Evolutionary conservation across 2,113 vertebrate species (phyloP), one percentile per base, ranked within the genome.

Genomic region (Bambusicola thoracicus): DNA sequence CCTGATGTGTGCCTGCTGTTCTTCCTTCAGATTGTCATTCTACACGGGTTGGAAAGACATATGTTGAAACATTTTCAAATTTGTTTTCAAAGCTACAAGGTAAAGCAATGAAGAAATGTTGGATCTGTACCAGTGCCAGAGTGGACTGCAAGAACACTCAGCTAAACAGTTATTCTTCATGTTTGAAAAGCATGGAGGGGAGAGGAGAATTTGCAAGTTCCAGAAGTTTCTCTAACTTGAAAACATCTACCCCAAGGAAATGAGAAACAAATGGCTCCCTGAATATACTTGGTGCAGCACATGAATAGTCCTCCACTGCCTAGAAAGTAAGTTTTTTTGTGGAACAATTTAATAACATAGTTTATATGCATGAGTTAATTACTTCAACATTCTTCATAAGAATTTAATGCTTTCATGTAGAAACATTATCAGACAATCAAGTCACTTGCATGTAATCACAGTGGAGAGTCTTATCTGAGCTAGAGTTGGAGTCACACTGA

Each of bases 11-110:
- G 72, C 86, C 8, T 69, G 48, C 72, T 98, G 97, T 36, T 98
- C 97, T 8, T 96, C 68, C 89, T 96, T 97, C 82, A 98, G 83
- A 48, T 87, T 90, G 32, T 89, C 69, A 77, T 97, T 97, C 98
- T 98, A 36, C 48, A 46, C 40, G 82, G 88, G 36, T 29, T 40
- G 61, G 75, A 43, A 92, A 36, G 25, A 20, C 7, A 56, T 2
- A 12, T 25, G 36, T n/a, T 65, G 51, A 87, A 84, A 56, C 9
- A 12, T 5, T 43, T 51, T 59, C 48, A 55, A 85, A 51, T 44
- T 55, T 32, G 19, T 43, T 93, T 74, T 68, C 41, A 38, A 89
- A 93, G 49, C 41, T 29, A 69, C 7, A 62, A 77, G 25, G 12
- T 10, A 44, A 32, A 84, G 24, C n/a, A 24, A 41, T 9, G 46